Evolutionary conservation across 2,888 invertebrate genomes (phyloP).

Genomic region (Amiota communis): DNA sequence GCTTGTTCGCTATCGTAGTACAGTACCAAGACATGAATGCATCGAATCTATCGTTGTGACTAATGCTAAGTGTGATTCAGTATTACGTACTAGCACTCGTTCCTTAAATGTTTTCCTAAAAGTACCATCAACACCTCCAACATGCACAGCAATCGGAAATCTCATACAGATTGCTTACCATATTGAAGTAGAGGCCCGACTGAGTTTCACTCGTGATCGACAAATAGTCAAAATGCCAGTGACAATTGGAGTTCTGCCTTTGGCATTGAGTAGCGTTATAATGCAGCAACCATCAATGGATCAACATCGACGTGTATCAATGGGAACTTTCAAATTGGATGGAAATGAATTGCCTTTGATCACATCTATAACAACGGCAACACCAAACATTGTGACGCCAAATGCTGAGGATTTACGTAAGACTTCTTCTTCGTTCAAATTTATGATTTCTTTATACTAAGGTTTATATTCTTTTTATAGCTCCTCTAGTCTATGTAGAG

Average conservation of each 20-base stretch:
- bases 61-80: slow-evolving; percentile 55
- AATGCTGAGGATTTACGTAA: slow-evolving; percentile 43
- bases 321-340: slow-evolving; percentile 28
- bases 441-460: neutral
- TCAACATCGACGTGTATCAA: slow-evolving; percentile 49
- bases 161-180: slow-evolving; percentile 70
- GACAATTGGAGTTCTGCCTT: slow-evolving; percentile 70
- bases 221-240: slow-evolving; percentile 68
- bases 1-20: slow-evolving; percentile 62
- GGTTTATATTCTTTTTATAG: slow-evolving; percentile 44
- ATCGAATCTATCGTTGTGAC: slow-evolving; percentile 63
- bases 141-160: slow-evolving; percentile 60
- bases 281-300: slow-evolving; percentile 53
- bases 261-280: slow-evolving; percentile 45
- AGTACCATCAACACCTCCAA: slow-evolving; percentile 71
- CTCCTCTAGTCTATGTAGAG: slow-evolving; percentile 69
- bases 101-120: slow-evolving; percentile 57
- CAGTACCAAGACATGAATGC: slow-evolving; percentile 50
- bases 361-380: slow-evolving; percentile 37
- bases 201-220: slow-evolving; percentile 54
- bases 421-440: neutral
- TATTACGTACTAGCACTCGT: slow-evolving; percentile 57
- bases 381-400: slow-evolving; percentile 36
- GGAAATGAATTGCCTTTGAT: slow-evolving; percentile 51
- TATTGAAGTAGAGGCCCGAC: slow-evolving; percentile 62